Percentiles rank a stretch among this genome's conserved stretches.
Evolutionary conservation across 2,888 invertebrate genomes (phyloP).

Genomic region (Mechanitis messenoides): DNA sequence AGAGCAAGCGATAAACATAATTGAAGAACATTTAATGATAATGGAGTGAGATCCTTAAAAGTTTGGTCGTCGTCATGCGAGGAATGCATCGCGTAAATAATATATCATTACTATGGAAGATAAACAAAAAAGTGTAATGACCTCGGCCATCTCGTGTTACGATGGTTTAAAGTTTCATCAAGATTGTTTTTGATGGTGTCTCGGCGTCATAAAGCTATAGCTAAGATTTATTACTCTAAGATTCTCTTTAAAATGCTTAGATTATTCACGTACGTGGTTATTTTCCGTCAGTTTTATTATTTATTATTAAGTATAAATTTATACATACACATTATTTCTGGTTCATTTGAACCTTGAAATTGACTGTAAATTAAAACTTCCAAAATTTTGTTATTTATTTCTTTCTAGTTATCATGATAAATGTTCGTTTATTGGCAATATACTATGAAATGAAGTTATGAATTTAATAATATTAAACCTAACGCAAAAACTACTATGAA

Average conservation of each 20-base stretch:
- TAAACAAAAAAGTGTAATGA: conserved; percentile 43
- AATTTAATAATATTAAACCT: background rate
- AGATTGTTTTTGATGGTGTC: conserved; percentile 30
- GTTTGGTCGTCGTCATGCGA: conserved; percentile 46
- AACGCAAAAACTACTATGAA: conserved; percentile 42
- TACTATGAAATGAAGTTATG: too few relatives aligned
- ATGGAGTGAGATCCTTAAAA: conserved; percentile 47
- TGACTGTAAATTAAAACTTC: too few relatives aligned
- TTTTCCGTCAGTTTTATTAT: background rate
- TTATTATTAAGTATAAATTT: background rate
- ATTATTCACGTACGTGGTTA: background rate
- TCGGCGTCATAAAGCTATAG: conserved; percentile 26
- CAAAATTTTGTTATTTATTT: background rate
- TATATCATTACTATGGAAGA: conserved; percentile 53
- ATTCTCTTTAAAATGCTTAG: background rate
- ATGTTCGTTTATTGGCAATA: too few relatives aligned
- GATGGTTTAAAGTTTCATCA: conserved; percentile 39
- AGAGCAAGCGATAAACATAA: conserved; percentile 41
- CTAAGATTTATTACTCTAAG: conserved; percentile 21
- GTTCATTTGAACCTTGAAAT: background rate
- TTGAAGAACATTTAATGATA: conserved; percentile 51
- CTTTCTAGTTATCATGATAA: too few relatives aligned
- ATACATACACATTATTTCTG: background rate
- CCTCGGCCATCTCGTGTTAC: conserved; percentile 34
- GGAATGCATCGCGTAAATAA: conserved; percentile 60